Conservation (phyloP, 1,140 invertebrate genomes). For the Drosophila melanica region DNA sequence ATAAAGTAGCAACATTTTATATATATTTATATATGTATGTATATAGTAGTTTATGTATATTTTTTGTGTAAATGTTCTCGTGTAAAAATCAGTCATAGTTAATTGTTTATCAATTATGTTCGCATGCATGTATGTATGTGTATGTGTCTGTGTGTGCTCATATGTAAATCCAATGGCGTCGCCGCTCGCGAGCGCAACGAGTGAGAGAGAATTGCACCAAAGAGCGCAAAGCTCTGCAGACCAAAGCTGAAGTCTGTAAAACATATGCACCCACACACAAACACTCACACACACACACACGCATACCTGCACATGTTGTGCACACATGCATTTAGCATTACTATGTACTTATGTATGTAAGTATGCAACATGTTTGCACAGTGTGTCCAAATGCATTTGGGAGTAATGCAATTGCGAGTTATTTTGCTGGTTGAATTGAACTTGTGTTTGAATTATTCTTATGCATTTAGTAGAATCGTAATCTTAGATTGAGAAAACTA, state of each 20-base stretch:
- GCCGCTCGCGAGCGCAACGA: not conserved
- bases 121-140: not conserved
- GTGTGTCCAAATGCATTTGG: slow-evolving; percentile 15
- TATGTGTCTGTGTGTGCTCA: not conserved
- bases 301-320: no score
- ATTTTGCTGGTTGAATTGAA: slow-evolving; percentile 14
- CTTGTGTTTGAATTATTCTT: slow-evolving; percentile 13
- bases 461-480: not conserved
- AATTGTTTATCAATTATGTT: slow-evolving; percentile 72
- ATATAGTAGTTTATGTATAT: slow-evolving; percentile 66
- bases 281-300: not conserved
- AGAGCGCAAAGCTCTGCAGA: slow-evolving; percentile 2
- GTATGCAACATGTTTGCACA: slow-evolving; percentile 2
- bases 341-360: slow-evolving; percentile 16
- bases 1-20: slow-evolving; percentile 73
- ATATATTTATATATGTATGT: slow-evolving; percentile 67
- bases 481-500: slow-evolving; percentile 21
- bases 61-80: slow-evolving; percentile 75
- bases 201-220: slow-evolving; percentile 1
- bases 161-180: not conserved
- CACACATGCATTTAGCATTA: slow-evolving; percentile 16
- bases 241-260: not conserved
- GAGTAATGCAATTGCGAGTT: slow-evolving; percentile 13
- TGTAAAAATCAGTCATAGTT: slow-evolving; percentile 81
- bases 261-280: not conserved